Evolutionary conservation across 2,797 vertebrate genomes (phyloP).

Genomic region (Molossus alvarezi): DNA sequence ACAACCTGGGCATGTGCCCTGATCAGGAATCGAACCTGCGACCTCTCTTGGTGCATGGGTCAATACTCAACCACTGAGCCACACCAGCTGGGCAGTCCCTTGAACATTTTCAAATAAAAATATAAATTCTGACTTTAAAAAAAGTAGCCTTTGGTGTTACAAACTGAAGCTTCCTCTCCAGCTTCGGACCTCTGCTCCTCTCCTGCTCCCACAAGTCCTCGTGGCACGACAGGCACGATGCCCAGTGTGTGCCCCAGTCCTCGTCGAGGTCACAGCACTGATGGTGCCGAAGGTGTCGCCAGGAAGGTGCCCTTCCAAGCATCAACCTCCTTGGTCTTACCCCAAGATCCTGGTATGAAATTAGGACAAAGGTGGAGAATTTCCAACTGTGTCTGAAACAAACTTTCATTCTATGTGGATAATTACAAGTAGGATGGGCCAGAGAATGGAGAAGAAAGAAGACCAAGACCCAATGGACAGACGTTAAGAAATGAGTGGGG

Average conservation of each 20-base stretch:
- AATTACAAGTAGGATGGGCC: background rate
- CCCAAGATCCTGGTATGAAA: background rate
- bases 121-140: background rate
- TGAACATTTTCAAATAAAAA: background rate
- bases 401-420: background rate
- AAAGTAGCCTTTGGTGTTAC: background rate
- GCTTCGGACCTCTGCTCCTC: background rate
- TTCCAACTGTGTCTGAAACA: background rate
- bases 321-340: background rate
- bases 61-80: too few relatives aligned
- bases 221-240: background rate
- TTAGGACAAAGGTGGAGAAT: background rate
- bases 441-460: background rate
- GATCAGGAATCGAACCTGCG: too few relatives aligned
- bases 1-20: too few relatives aligned
- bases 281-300: background rate
- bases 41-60: too few relatives aligned
- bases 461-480: too few relatives aligned
- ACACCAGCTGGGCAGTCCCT: background rate
- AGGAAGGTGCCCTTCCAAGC: background rate
- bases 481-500: background rate
- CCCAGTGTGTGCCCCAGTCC: background rate
- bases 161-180: slow-evolving; percentile 25
- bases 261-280: background rate
- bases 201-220: background rate